Percentiles rank a stretch among this genome's conserved stretches.
Evolutionary conservation across 23 tunicate genomes (phyloP).

Genomic region (Botrylloides violaceus): DNA sequence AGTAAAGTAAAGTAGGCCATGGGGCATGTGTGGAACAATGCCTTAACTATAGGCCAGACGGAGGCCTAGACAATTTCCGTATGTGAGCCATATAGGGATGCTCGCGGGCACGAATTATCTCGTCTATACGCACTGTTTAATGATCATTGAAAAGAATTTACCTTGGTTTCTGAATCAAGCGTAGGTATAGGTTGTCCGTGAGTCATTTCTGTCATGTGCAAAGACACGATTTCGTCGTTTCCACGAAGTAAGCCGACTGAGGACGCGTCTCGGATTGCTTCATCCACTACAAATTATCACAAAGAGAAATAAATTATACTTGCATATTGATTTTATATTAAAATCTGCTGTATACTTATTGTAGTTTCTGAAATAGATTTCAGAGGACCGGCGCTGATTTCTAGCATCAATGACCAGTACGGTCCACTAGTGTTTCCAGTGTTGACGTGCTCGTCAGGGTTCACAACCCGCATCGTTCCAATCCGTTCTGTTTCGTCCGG

Average conservation of each 20-base stretch:
- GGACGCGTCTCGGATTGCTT: slow-evolving; percentile 69
- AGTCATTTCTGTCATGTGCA: slow-evolving; percentile 93
- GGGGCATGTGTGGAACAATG: too few relatives aligned
- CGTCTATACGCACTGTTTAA: too few relatives aligned
- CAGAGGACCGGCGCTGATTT: slow-evolving; percentile 85
- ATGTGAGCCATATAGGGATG: too few relatives aligned
- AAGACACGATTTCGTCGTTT: slow-evolving; percentile 85
- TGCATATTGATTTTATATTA: too few relatives aligned
- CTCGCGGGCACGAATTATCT: too few relatives aligned
- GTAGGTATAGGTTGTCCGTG: slow-evolving; percentile 92
- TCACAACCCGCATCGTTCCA: slow-evolving; percentile 54
- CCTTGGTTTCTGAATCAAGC: slow-evolving; percentile 48
- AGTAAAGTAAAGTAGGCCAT: too few relatives aligned
- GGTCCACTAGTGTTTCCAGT: slow-evolving; percentile 56
- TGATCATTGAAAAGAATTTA: too few relatives aligned
- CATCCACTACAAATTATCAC: slow-evolving; percentile 40
- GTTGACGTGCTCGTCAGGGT: background rate
- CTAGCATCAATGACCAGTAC: slow-evolving; percentile 92
- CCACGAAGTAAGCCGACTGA: slow-evolving; percentile 62
- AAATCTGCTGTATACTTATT: slow-evolving; percentile 31
- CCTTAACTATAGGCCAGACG: too few relatives aligned
- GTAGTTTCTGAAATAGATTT: slow-evolving; percentile 60
- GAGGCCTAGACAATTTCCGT: too few relatives aligned
- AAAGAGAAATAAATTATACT: background rate
- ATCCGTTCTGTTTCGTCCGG: slow-evolving; percentile 33